These are phyloP conservation scores for Drosophila melanosoma DNA, from an alignment of 2,888 invertebrate genomes.

Conservation along the genomic window DNA sequence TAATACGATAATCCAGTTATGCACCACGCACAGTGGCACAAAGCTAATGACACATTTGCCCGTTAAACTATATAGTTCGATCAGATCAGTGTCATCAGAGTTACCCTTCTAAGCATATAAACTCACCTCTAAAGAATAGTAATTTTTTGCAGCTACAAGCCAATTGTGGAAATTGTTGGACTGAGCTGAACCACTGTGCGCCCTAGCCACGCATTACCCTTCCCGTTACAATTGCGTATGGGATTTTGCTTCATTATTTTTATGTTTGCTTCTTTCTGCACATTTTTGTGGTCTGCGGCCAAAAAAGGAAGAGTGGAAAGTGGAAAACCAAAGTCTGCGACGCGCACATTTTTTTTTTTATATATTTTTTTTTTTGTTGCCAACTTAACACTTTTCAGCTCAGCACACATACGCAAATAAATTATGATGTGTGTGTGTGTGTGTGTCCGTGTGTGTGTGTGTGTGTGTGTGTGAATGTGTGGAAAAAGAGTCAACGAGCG, in stretches of 20 bases:
- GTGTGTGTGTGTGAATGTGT: slow-evolving; percentile 44
- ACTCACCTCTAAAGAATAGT: neutral
- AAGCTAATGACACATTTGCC: neutral
- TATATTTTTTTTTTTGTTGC: slow-evolving; percentile 77
- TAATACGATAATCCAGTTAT: slow-evolving; percentile 81
- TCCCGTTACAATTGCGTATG: slow-evolving; percentile 13
- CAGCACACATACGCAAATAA: slow-evolving; percentile 58
- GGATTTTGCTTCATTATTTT: slow-evolving; percentile 22
- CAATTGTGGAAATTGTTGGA: neutral
- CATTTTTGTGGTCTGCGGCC: slow-evolving; percentile 6
- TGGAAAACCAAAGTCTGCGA: slow-evolving; percentile 73
- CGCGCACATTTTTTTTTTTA: slow-evolving; percentile 72
- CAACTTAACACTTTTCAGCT: slow-evolving; percentile 77
- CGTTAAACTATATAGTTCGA: neutral
- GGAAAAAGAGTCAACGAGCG: slow-evolving; percentile 66
- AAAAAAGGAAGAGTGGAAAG: slow-evolving; percentile 18
- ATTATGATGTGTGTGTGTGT: slow-evolving; percentile 58
- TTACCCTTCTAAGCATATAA: neutral
- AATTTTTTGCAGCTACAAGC: neutral
- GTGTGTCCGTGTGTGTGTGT: slow-evolving; percentile 15
- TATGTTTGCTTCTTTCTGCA: slow-evolving; percentile 4
- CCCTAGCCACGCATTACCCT: slow-evolving; percentile 11
- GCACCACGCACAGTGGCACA: slow-evolving; percentile 56
- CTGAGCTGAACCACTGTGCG: slow-evolving; percentile 41
- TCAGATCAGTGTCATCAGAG: neutral